A percentile compares a stretch with the other conserved stretches of the same genome.
These are phyloP conservation scores for Diarsia brunnea DNA, from an alignment of 2,888 invertebrate species.

Conservation along the genomic window DNA sequence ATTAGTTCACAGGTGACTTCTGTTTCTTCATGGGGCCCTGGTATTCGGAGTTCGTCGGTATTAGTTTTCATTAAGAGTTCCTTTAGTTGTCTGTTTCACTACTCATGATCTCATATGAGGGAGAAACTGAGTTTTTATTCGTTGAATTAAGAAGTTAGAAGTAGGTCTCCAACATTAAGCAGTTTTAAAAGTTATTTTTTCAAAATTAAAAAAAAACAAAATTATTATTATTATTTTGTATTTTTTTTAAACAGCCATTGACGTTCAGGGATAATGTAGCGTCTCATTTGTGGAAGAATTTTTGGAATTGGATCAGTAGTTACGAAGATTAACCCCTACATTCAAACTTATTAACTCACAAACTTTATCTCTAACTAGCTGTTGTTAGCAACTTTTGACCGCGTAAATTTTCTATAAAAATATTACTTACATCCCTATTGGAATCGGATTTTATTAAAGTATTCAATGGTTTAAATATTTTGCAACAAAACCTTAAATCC, in stretches of 20 bases:
- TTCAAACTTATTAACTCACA: neutral
- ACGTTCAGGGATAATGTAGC: neutral
- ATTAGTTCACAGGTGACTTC: slow-evolving; percentile 43
- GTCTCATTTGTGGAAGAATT: neutral
- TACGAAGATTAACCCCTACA: neutral
- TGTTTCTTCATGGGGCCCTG: slow-evolving; percentile 15
- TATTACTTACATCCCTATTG: too few species aligned
- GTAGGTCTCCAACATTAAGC: neutral
- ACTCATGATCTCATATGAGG: too few species aligned
- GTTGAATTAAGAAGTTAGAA: neutral
- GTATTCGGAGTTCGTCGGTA: slow-evolving; percentile 3
- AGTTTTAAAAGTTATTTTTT: neutral
- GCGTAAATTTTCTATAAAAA: too few species aligned
- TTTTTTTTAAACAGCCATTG: too few species aligned
- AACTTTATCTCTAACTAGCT: neutral
- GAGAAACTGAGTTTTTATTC: neutral
- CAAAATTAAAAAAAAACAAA: too few species aligned
- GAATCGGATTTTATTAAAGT: too few species aligned
- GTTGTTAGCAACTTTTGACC: too few species aligned
- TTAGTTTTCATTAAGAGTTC: slow-evolving; percentile 16
- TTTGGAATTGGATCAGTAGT: neutral
- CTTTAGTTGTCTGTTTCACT: neutral
- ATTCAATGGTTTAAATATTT: too few species aligned
- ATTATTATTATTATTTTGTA: too few species aligned
- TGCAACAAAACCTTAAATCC: too few species aligned